Evolutionary conservation across 2,888 invertebrate species (phyloP), one percentile per base, ranked within the genome.

Genomic region (Neria commutata): DNA sequence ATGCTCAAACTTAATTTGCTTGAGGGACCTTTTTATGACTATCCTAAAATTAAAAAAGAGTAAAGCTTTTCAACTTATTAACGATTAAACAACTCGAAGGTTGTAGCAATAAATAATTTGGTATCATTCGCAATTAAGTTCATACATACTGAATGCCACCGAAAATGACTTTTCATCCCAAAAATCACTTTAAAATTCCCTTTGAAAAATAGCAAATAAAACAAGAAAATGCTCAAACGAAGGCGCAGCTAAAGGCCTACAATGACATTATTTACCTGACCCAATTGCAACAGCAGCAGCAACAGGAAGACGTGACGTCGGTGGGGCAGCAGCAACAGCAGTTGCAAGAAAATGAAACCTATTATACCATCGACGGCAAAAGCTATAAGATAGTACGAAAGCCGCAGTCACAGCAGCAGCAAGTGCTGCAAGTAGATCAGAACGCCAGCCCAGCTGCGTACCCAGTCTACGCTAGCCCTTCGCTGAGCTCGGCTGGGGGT

Each of bases 391-490:
- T 76, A 46, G 63, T 73, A 5, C 70, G 78, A 23, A 80, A 78
- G 67, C 58, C 65, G 48, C 63, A 67, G 49, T 45, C 25, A 21
- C 67, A 69, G 66, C 70, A 68, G 21, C 67, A 68, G 54, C 63
- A 65, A 33, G 53, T 60, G 25, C 58, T 48, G 59, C 68, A 74
- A 25, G 70, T 71, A 21, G 76, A 79, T 24, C 72, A 75, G 54
- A 68, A 67, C 60, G 71, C 62, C 53, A 75, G 77, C 66, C 74
- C 76, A 40, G 67, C 65, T 47, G 68, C 77, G 4, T 92, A 92
- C 83, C 92, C 92, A 40, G 87, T 91, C 85, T 92, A 92, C 79
- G 90, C 92, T 78, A 92, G 91, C 81, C 92, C 92, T 33, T 75
- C 79, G 34, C 60, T 79, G 33, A 78, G 79, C 62, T 80, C 79